Conservation (phyloP, 2,888 invertebrate species). For the Microctonus aethiopoides region DNA sequence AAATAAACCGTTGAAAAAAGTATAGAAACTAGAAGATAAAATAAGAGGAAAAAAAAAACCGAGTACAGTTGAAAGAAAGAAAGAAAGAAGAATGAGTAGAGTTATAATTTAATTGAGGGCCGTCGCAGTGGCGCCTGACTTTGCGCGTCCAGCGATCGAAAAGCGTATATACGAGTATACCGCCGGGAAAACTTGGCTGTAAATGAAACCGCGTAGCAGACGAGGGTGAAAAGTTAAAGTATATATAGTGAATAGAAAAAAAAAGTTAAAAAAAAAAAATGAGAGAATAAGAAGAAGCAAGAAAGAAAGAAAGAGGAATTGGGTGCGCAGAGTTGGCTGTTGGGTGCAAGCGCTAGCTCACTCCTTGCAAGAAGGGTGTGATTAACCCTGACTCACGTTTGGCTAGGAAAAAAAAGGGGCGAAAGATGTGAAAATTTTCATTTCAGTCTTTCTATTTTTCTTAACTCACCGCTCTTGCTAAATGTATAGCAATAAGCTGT, state of each 20-base stretch:
- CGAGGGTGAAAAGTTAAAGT: constrained; percentile 18
- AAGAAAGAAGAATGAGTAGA: constrained; percentile 28
- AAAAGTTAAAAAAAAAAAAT: constrained; percentile 18
- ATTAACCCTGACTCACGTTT: constrained; percentile 43
- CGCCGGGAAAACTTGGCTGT: constrained; percentile 44
- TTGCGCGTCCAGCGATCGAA: constrained; percentile 22
- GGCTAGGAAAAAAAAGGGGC: constrained; percentile 13
- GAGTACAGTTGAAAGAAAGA: constrained; percentile 17
- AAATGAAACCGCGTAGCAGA: constrained; percentile 47
- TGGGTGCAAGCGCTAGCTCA: constrained; percentile 39
- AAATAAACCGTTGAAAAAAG: too few species aligned
- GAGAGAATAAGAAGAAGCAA: constrained; percentile 26
- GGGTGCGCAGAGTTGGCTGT: constrained; percentile 32
- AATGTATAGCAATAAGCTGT: neutral
- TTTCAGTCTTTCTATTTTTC: constrained; percentile 10
- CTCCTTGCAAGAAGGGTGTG: constrained; percentile 41
- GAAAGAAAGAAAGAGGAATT: constrained; percentile 16
- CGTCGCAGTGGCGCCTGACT: constrained; percentile 30
- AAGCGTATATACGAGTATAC: constrained; percentile 17
- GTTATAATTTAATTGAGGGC: constrained; percentile 36
- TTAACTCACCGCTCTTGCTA: neutral
- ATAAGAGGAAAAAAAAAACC: constrained; percentile 15
- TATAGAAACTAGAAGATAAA: constrained; percentile 11
- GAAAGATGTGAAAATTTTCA: neutral
- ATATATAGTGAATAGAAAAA: neutral